Evolutionary conservation across 1,140 invertebrate species (phyloP).

Genomic region (Sinella curviseta): DNA sequence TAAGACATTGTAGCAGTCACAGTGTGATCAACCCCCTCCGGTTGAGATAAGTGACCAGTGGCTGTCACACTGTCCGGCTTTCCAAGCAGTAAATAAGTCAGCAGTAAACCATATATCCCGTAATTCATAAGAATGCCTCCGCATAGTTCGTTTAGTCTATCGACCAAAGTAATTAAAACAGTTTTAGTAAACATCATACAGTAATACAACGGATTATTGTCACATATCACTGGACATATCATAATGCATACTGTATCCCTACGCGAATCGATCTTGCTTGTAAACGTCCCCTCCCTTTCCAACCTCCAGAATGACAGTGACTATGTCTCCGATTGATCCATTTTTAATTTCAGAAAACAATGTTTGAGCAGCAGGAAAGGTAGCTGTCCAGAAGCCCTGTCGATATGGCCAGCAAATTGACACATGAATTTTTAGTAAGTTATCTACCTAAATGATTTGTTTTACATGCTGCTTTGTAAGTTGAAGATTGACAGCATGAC

Average conservation of each 20-base stretch:
- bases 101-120: conserved; percentile 38
- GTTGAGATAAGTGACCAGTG: conserved; percentile 24
- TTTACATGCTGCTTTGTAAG: too few relatives aligned
- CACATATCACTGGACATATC: not conserved
- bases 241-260: conserved; percentile 49
- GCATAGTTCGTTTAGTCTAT: conserved; percentile 29
- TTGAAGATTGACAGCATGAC: too few relatives aligned
- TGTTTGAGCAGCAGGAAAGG: conserved; percentile 71
- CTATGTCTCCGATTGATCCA: conserved; percentile 70
- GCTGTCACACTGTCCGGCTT: conserved; percentile 32
- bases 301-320: conserved; percentile 67
- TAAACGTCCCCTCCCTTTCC: conserved; percentile 60
- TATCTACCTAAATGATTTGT: not conserved
- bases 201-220: not conserved
- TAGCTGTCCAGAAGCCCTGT: conserved; percentile 75
- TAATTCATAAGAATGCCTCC: conserved; percentile 38
- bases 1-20: conserved; percentile 22
- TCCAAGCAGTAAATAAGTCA: conserved; percentile 25
- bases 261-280: conserved; percentile 64
- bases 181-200: too few relatives aligned
- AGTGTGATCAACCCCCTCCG: conserved; percentile 24
- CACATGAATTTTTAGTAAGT: not conserved
- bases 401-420: not conserved
- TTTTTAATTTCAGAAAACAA: conserved; percentile 63
- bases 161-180: too few relatives aligned